Conservation (phyloP, 1,140 invertebrate genomes). For the Bacillus rossius region DNA sequence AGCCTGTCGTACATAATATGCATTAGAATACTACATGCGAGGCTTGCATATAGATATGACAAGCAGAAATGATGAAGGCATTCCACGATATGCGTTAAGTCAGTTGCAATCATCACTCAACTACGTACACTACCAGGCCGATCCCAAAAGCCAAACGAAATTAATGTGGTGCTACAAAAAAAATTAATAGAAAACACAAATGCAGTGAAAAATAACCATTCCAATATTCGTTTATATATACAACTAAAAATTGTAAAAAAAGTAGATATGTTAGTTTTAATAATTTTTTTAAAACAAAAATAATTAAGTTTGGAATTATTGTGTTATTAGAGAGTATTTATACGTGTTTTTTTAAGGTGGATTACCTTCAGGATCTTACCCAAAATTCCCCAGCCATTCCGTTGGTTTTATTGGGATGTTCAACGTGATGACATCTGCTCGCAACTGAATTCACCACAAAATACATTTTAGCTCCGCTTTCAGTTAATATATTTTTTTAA, state of each 20-base stretch:
- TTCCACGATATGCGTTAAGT: slow-evolving; percentile 1
- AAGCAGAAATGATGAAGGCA: neutral
- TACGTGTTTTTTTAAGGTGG: slow-evolving; percentile 3
- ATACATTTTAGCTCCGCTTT: slow-evolving; percentile 19
- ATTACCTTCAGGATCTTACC: slow-evolving; percentile 20
- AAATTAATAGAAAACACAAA: slow-evolving; percentile 6
- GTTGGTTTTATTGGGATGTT: slow-evolving; percentile 10
- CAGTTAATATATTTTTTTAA: slow-evolving; percentile 9
- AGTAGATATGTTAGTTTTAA: slow-evolving; percentile 5
- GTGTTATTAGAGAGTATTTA: slow-evolving; percentile 11
- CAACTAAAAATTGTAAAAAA: slow-evolving; percentile 5
- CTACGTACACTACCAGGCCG: neutral
- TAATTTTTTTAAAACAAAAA: slow-evolving; percentile 7
- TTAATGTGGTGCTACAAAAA: slow-evolving; percentile 6
- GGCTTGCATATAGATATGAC: too few species aligned
- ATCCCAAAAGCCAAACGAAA: slow-evolving; percentile 5
- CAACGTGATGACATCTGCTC: slow-evolving; percentile 11
- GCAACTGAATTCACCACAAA: slow-evolving; percentile 21
- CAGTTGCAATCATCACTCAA: neutral
- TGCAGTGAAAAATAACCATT: slow-evolving; percentile 12
- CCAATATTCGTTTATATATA: neutral
- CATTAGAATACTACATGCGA: neutral
- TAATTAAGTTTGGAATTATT: slow-evolving; percentile 6
- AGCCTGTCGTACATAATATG: neutral
- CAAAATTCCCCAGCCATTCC: slow-evolving; percentile 18